Conservation (phyloP, 2,113 vertebrate genomes). For the Sisor rabdophorus region DNA sequence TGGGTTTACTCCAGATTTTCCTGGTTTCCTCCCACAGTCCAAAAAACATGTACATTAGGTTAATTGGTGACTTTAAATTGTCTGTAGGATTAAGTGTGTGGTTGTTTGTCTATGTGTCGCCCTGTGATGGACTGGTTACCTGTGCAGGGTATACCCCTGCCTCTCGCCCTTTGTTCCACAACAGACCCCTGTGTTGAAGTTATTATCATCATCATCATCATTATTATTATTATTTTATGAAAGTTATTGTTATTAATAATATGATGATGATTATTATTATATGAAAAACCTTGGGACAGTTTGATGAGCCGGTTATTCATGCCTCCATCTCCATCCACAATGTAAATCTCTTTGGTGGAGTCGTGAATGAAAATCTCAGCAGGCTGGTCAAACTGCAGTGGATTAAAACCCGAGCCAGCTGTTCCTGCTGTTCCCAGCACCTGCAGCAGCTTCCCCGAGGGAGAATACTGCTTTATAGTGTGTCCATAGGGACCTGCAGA, state of each 20-base stretch:
- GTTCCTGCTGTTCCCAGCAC: conserved; percentile 82
- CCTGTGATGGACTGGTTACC: too few species aligned
- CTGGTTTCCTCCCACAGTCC: too few species aligned
- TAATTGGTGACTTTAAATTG: too few species aligned
- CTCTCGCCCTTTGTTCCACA: too few species aligned
- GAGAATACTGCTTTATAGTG: conserved; percentile 85
- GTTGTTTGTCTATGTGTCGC: too few species aligned
- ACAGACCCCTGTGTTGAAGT: too few species aligned
- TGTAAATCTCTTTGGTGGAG: conserved; percentile 80
- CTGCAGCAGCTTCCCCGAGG: conserved; percentile 80
- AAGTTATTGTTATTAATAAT: too few species aligned
- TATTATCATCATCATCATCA: background rate
- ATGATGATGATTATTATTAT: background rate
- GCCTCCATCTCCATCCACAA: conserved; percentile 95
- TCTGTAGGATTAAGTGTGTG: too few species aligned
- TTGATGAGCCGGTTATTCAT: conserved; percentile 51
- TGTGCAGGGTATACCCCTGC: too few species aligned
- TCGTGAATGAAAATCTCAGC: conserved; percentile 85
- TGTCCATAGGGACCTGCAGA: conserved; percentile 80
- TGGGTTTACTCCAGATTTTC: too few species aligned
- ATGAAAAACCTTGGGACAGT: conserved; percentile 46
- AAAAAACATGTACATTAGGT: too few species aligned
- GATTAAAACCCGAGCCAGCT: conserved; percentile 78
- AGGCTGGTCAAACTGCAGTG: conserved; percentile 90
- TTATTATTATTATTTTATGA: background rate